These are phyloP conservation scores for Cyanoderma ruficeps DNA, from an alignment of 2,113 vertebrate genomes.

Conservation along the genomic window DNA sequence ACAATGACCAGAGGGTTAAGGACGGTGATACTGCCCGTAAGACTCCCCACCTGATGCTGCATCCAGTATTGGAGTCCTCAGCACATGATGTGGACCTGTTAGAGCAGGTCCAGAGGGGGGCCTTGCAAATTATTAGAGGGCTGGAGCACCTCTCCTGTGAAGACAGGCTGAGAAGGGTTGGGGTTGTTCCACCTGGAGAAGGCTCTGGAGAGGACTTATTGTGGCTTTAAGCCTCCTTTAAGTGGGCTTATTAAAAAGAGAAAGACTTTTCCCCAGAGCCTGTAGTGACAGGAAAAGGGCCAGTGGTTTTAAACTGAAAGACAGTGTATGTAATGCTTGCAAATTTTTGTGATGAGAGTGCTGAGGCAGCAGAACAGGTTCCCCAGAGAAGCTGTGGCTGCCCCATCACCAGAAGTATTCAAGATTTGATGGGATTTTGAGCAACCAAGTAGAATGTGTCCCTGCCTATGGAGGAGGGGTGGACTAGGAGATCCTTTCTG, in stretches of 20 bases:
- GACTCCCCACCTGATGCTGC: not conserved
- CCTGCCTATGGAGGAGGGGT: not conserved
- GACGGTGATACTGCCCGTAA: not conserved
- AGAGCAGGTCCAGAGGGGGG: not conserved
- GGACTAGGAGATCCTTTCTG: not conserved
- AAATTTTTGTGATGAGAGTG: not conserved
- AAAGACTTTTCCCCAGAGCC: not conserved
- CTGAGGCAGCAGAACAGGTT: not conserved
- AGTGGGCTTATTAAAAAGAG: not conserved
- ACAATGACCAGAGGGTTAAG: not conserved
- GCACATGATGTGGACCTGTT: not conserved
- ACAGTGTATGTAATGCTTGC: not conserved
- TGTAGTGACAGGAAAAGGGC: not conserved
- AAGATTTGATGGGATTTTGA: not conserved
- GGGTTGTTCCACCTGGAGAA: not conserved
- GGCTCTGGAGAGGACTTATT: not conserved
- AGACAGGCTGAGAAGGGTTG: not conserved
- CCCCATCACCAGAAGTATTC: not conserved
- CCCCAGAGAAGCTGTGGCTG: not conserved
- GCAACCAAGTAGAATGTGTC: not conserved
- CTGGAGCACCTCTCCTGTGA: not conserved
- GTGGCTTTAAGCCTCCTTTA: not conserved
- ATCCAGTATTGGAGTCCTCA: rapidly evolving
- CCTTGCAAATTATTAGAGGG: rapidly evolving
- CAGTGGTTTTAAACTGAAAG: not conserved